Evolutionary conservation across 2,113 vertebrate species (phyloP).

Genomic region (Ciconia maguari): DNA sequence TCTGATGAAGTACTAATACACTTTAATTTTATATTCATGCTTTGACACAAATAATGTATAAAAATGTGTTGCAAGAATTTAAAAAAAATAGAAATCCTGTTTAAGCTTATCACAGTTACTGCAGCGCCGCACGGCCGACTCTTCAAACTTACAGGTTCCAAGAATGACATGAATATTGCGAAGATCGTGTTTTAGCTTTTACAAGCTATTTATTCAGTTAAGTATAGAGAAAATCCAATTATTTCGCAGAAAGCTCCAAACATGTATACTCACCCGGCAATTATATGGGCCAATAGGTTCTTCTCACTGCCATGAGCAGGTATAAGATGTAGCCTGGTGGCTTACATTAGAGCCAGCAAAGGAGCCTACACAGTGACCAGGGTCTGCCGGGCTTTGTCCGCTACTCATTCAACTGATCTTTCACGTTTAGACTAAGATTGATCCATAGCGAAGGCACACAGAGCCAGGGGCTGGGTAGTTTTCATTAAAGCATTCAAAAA

Average conservation of each 20-base stretch:
- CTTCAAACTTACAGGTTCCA: neutral
- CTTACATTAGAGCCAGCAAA: neutral
- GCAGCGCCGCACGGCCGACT: neutral
- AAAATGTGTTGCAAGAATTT: neutral
- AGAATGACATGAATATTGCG: neutral
- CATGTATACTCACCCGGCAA: conserved; percentile 68
- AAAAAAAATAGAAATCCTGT: neutral
- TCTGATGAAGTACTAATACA: neutral
- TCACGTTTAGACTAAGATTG: neutral
- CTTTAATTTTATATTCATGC: neutral
- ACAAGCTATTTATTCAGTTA: neutral
- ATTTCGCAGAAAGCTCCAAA: conserved; percentile 34
- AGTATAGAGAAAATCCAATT: neutral
- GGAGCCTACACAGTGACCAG: neutral
- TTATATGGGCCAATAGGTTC: conserved; percentile 53
- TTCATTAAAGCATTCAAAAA: neutral
- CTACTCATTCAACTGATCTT: neutral
- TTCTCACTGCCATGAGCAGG: conserved; percentile 31
- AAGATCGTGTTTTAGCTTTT: neutral
- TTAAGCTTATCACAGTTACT: neutral
- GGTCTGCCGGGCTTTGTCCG: neutral
- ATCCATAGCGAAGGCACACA: neutral
- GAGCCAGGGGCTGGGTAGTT: neutral
- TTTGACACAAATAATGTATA: neutral
- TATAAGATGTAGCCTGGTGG: neutral